Evolutionary conservation across 2,113 vertebrate species (phyloP).

Genomic region (Trichomycterus rosablanca): DNA sequence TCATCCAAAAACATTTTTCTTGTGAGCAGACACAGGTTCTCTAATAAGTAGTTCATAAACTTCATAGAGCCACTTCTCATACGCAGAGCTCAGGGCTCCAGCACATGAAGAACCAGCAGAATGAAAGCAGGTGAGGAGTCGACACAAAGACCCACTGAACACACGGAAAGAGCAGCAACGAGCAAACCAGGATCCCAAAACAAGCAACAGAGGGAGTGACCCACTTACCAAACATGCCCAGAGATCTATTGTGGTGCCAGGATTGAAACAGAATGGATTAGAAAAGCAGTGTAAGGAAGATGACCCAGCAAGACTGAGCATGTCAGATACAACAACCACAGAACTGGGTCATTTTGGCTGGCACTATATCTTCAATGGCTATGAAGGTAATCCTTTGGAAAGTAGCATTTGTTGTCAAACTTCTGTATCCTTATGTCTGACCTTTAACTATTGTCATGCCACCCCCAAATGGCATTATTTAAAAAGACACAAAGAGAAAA

Average conservation of each 20-base stretch:
- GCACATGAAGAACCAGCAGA: background rate
- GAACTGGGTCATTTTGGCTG: constrained; percentile 3
- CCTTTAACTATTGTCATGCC: too few species aligned
- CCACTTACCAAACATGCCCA: constrained; percentile 58
- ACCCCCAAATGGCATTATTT: too few species aligned
- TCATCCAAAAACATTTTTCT: too few species aligned
- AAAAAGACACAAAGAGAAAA: too few species aligned
- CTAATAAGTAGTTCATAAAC: constrained; percentile 19
- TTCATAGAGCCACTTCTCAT: background rate
- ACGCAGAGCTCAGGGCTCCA: background rate
- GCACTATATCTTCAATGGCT: background rate
- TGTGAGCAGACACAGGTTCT: background rate
- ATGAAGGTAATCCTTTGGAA: constrained; percentile 20
- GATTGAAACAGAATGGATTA: constrained; percentile 33
- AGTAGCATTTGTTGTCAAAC: background rate
- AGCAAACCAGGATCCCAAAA: constrained; percentile 35
- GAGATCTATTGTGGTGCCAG: constrained; percentile 33
- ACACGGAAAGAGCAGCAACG: constrained; percentile 42
- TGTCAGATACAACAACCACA: constrained; percentile 16
- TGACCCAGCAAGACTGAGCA: constrained; percentile 27
- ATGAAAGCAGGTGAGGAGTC: constrained; percentile 10
- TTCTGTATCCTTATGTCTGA: too few species aligned
- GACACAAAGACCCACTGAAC: constrained; percentile 26
- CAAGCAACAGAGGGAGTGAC: constrained; percentile 54
- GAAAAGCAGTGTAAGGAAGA: constrained; percentile 28